A percentile compares a stretch with the other conserved stretches of the same genome.
Evolutionary conservation across 2,113 vertebrate species (phyloP).

Genomic region (Neolamprologus toae): DNA sequence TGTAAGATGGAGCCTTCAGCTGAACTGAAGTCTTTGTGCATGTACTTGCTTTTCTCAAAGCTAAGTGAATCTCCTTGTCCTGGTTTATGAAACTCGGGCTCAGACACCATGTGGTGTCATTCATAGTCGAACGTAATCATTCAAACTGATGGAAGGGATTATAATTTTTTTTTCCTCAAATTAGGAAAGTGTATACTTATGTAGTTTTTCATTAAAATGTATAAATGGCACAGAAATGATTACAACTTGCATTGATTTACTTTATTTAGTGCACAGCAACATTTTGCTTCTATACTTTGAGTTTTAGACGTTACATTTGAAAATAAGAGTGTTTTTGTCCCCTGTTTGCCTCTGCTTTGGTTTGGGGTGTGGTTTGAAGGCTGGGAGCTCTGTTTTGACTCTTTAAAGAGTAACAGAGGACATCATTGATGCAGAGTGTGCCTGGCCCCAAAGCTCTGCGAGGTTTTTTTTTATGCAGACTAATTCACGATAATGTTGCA

Average conservation of each 20-base stretch:
- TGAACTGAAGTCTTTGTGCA: not conserved
- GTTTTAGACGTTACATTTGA: not conserved
- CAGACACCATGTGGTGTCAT: not conserved
- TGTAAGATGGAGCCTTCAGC: not conserved
- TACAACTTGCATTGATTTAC: not conserved
- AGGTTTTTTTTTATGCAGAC: not conserved
- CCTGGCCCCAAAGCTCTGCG: not conserved
- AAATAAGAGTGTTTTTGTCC: conserved; percentile 15
- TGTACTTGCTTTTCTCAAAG: conserved; percentile 2
- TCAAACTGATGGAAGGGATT: not conserved
- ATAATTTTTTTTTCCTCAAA: accelerated
- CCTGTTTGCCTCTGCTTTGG: conserved; percentile 14
- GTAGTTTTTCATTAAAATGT: not conserved
- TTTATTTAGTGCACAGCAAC: not conserved
- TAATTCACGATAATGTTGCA: not conserved
- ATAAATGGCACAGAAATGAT: not conserved
- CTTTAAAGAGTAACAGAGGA: conserved; percentile 47
- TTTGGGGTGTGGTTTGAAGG: conserved; percentile 34
- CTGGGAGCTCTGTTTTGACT: conserved; percentile 27
- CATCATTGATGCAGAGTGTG: conserved; percentile 32
- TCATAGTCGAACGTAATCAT: not conserved
- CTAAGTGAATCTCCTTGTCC: conserved; percentile 5
- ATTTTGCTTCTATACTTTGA: not conserved
- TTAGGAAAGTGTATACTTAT: not conserved
- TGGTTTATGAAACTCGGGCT: not conserved